Conservation (phyloP, 2,888 invertebrate genomes). For the Belgica antarctica region DNA sequence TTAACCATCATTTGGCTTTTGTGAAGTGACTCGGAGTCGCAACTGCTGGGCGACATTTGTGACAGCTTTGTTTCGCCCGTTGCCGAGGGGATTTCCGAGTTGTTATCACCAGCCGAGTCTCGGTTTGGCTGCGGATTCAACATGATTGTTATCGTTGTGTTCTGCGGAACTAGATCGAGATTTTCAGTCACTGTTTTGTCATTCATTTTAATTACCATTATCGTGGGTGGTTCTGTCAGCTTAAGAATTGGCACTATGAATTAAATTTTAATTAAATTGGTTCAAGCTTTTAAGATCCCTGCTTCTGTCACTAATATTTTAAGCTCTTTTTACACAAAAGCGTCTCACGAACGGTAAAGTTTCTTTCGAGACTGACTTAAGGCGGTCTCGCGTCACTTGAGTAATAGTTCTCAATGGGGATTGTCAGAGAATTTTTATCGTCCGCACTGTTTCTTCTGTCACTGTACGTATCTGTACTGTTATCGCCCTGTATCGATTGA, state of each 20-base stretch:
- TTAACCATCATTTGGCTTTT: slow-evolving; percentile 51
- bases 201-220: slow-evolving; percentile 46
- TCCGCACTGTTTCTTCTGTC: slow-evolving; percentile 20
- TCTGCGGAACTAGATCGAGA: slow-evolving; percentile 17
- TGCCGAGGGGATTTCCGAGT: slow-evolving; percentile 45
- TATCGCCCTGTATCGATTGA: slow-evolving; percentile 16
- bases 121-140: slow-evolving; percentile 30
- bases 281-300: slow-evolving; percentile 18
- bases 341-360: not conserved
- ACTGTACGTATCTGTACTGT: slow-evolving; percentile 7
- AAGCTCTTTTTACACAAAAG: slow-evolving; percentile 13
- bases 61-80: slow-evolving; percentile 28
- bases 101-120: slow-evolving; percentile 33
- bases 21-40: slow-evolving; percentile 21
- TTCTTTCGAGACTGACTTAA: slow-evolving; percentile 14
- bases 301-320: slow-evolving; percentile 38
- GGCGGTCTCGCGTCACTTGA: slow-evolving; percentile 44
- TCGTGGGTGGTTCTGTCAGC: too few species aligned
- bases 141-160: slow-evolving; percentile 44
- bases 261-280: not conserved
- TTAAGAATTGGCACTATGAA: too few species aligned
- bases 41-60: slow-evolving; percentile 44
- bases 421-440: slow-evolving; percentile 37
- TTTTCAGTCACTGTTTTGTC: slow-evolving; percentile 44
- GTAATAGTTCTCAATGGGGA: slow-evolving; percentile 38